A percentile compares a stretch with the other conserved stretches of the same genome.
Conservation (phyloP, 23 tunicate species). For the Botrylloides violaceus region DNA sequence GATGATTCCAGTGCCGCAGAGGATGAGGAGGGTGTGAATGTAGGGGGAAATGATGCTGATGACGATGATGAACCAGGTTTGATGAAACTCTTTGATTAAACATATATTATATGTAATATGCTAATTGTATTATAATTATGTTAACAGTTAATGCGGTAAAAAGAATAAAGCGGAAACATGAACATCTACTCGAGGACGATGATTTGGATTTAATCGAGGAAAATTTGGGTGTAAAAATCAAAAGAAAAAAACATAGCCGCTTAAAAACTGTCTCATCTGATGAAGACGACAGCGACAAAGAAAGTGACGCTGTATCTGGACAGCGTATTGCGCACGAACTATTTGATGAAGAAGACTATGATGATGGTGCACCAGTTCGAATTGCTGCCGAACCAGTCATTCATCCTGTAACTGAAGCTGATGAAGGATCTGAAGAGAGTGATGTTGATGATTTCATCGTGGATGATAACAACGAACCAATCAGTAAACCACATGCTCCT, state of each 20-base stretch:
- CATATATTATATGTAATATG: too few species aligned
- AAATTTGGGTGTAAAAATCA: slow-evolving; percentile 83
- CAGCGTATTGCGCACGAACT: slow-evolving; percentile 49
- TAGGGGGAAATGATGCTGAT: slow-evolving; percentile 27
- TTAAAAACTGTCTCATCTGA: slow-evolving; percentile 67
- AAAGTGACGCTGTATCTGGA: slow-evolving; percentile 26
- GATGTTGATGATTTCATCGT: slow-evolving; percentile 96
- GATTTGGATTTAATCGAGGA: slow-evolving; percentile 94
- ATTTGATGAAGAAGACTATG: slow-evolving; percentile 55
- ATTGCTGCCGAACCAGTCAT: slow-evolving; percentile 2
- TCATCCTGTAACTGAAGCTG: slow-evolving; percentile 41
- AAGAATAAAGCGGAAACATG: slow-evolving; percentile 24
- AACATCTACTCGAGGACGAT: slow-evolving; percentile 79
- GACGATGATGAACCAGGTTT: slow-evolving; percentile 9
- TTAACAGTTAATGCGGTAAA: too few species aligned
- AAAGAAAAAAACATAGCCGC: slow-evolving; percentile 82
- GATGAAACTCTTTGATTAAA: too few species aligned
- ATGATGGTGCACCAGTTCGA: slow-evolving; percentile 37
- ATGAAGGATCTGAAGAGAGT: slow-evolving; percentile 71
- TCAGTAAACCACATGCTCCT: slow-evolving; percentile 56
- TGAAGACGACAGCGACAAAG: slow-evolving; percentile 64
- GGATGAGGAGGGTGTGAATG: slow-evolving; percentile 25
- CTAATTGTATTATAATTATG: too few species aligned
- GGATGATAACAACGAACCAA: slow-evolving; percentile 91
- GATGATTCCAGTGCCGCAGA: slow-evolving; percentile 28